Base-by-base conservation (phyloP, 2,888 invertebrate species). In the Rotaria magnacalcarata region DNA sequence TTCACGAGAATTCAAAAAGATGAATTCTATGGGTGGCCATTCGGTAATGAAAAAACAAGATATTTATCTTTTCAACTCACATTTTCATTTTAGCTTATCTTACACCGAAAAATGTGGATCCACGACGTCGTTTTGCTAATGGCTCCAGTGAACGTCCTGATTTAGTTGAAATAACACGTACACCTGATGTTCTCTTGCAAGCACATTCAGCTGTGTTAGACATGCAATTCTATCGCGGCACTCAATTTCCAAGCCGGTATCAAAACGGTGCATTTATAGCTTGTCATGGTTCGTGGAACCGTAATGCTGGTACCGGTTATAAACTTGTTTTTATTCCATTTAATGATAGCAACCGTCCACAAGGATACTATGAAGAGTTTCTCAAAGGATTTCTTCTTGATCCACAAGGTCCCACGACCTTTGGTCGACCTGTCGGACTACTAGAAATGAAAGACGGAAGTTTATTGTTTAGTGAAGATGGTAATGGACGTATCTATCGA, bases 231-330 rank as follows among this genome's bases (percentile, higher is more conserved):
- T 80, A 80, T 80, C 43, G 47, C n/a, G 80, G 80, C 47, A 43
- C 21, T n/a, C 43, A 43, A 80, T 80, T 80, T 80, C 80, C 80
- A 80, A 43, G n/a, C 0, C 16, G 10, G 3, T 80, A 80, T 47
- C 80, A 47, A 47, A 80, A 80, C n/a, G 80, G 80, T 11, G 80
- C 80, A 11, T 80, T 80, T 47, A 47, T 10, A 47, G 80, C 80
- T 47, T 80, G 47, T 47, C 80, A 80, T n/a, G 80, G 80, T n/a
- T 80, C 80, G n/a, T 80, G 80, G 80, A 80, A 80, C 47, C 80
- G 80, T 24, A 16, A 80, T 11, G n/a, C 47, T 21, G 80, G 80
- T n/a, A 80, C 80, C 11, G 80, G 80, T 14, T 43, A 80, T n/a
- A 80, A 80, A n/a, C 47, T 80, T 80, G 47, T 24, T 21, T 80